phyloP scores from a whole-genome alignment of 2,113 vertebrate species.

The Anarhynchus alexandrinus region DNA sequence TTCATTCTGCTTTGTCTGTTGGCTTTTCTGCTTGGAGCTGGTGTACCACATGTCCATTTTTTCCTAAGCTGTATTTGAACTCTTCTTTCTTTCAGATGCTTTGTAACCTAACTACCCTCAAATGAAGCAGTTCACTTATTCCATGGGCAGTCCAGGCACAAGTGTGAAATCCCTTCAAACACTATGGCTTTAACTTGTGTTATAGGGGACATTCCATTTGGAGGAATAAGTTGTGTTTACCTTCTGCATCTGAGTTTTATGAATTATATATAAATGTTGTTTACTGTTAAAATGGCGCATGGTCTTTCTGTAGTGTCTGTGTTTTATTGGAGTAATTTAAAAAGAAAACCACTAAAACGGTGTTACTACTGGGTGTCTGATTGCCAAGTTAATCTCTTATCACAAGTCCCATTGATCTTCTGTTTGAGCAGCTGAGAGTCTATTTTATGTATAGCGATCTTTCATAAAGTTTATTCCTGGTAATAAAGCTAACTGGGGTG shows the following conservation, averaged over 20 bases:
- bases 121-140: conserved; percentile 61
- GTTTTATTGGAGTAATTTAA: conserved; percentile 2
- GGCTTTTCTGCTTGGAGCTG: conserved; percentile 18
- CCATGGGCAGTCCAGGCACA: conserved; percentile 52
- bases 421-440: conserved; percentile 81
- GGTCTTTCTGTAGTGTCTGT: neutral
- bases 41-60: conserved; percentile 58
- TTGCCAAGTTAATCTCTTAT: conserved; percentile 78
- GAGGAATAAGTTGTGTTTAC: neutral
- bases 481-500: conserved; percentile 74
- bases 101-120: conserved; percentile 66
- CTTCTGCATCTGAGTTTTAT: neutral
- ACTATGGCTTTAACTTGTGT: conserved; percentile 38
- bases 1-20: conserved; percentile 9
- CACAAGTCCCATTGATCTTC: conserved; percentile 79
- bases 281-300: neutral
- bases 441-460: conserved; percentile 76
- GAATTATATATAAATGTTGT: neutral
- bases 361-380: conserved; percentile 64
- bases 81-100: conserved; percentile 60
- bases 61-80: conserved; percentile 57
- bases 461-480: conserved; percentile 84
- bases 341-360: conserved; percentile 35
- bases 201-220: conserved; percentile 35
- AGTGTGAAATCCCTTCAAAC: conserved; percentile 71